Percentiles rank a stretch among this genome's conserved stretches.
These are phyloP conservation scores for Pseudopleuronectes americanus DNA, from an alignment of 2,797 vertebrate genomes.

Conservation along the genomic window DNA sequence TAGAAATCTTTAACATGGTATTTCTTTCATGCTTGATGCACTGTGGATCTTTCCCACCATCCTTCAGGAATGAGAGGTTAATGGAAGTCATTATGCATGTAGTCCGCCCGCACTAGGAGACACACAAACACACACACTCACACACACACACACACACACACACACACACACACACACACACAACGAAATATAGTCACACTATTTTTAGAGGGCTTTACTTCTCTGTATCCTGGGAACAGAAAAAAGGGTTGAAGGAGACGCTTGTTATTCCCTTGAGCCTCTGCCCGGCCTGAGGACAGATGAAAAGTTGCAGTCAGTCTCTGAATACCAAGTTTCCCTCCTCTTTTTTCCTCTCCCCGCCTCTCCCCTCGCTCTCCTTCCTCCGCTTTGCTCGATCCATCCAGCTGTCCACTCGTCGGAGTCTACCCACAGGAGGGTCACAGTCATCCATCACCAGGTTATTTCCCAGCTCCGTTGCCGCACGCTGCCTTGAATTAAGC, in stretches of 20 bases:
- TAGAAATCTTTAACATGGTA: slow-evolving; percentile 4
- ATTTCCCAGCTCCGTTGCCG: slow-evolving; percentile 80
- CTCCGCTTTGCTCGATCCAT: slow-evolving; percentile 62
- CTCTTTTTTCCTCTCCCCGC: slow-evolving; percentile 19
- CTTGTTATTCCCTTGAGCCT: slow-evolving; percentile 76
- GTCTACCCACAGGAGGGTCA: slow-evolving; percentile 85
- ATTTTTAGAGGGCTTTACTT: slow-evolving; percentile 78
- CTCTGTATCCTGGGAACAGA: slow-evolving; percentile 68
- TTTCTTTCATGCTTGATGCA: slow-evolving; percentile 40
- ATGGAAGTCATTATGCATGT: slow-evolving; percentile 78
- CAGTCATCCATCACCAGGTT: slow-evolving; percentile 88
- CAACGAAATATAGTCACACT: slow-evolving; percentile 69
- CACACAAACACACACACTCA: slow-evolving; percentile 29
- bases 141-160: slow-evolving; percentile 29
- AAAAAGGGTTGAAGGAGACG: slow-evolving; percentile 70
- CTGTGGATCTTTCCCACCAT: slow-evolving; percentile 52
- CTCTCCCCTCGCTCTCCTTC: slow-evolving; percentile 47
- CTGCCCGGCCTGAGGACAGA: slow-evolving; percentile 66
- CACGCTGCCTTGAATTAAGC: slow-evolving; percentile 86
- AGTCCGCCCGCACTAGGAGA: slow-evolving; percentile 54
- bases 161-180: slow-evolving; percentile 13
- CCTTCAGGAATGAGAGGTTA: slow-evolving; percentile 73
- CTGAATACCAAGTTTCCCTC: slow-evolving; percentile 70
- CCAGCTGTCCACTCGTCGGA: slow-evolving; percentile 64
- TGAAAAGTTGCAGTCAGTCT: slow-evolving; percentile 72